Conservation (phyloP, 2,113 vertebrate genomes). For the Numenius arquata region DNA sequence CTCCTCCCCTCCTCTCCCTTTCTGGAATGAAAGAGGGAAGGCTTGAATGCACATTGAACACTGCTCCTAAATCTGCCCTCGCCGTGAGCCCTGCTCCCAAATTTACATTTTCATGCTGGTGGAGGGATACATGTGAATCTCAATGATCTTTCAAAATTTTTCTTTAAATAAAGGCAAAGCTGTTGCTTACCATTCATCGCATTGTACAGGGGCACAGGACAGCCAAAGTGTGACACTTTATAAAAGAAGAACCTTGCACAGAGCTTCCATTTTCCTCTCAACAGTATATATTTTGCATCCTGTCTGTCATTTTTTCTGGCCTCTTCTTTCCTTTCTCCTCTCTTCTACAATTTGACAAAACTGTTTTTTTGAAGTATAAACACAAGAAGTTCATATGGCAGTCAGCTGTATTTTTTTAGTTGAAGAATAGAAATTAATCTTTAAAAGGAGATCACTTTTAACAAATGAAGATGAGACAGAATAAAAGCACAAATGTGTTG, state of each 20-base stretch:
- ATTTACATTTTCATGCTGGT: constrained; percentile 33
- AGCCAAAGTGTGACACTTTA: not conserved
- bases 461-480: not conserved
- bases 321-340: not conserved
- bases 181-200: not conserved
- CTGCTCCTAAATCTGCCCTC: constrained; percentile 37
- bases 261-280: not conserved
- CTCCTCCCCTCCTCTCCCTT: constrained; percentile 2
- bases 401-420: not conserved
- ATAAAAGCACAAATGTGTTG: not conserved
- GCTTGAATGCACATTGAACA: constrained; percentile 15
- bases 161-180: constrained; percentile 10
- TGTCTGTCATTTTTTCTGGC: not conserved
- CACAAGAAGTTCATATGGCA: not conserved
- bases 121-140: constrained; percentile 1
- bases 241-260: not conserved
- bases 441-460: not conserved
- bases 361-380: not conserved
- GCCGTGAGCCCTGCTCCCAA: not conserved
- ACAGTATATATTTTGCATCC: not conserved
- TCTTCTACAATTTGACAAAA: not conserved
- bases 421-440: not conserved
- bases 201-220: not conserved
- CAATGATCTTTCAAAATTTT: constrained; percentile 18
- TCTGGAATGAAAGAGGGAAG: not conserved